A percentile compares a stretch with the other conserved stretches of the same genome.
These are phyloP conservation scores for Callithrix jacchus DNA, from an alignment of 2,113 vertebrate species.

Conservation along the genomic window DNA sequence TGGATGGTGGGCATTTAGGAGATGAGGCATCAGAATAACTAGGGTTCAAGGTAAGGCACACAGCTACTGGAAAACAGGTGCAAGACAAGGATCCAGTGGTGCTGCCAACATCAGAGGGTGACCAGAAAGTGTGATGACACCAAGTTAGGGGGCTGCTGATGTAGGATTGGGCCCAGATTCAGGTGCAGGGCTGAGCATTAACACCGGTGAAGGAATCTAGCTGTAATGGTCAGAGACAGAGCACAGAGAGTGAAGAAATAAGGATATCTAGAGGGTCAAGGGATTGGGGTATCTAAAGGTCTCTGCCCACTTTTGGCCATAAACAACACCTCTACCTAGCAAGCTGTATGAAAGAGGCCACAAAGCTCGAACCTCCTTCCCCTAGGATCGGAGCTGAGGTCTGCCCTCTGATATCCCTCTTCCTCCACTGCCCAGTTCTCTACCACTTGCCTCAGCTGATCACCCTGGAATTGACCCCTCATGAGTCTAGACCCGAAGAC, in stretches of 20 bases:
- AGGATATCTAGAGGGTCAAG: not conserved
- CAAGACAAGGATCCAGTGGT: not conserved
- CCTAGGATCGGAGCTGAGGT: not conserved
- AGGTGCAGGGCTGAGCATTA: not conserved
- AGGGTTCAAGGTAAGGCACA: not conserved
- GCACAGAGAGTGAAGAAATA: not conserved
- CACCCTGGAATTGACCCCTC: not conserved
- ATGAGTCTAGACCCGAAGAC: not conserved
- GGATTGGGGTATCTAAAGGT: no score
- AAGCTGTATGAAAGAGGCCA: not conserved
- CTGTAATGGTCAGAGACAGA: not conserved
- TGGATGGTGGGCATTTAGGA: not conserved
- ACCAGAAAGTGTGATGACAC: not conserved
- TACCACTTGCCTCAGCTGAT: not conserved
- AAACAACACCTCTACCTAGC: not conserved
- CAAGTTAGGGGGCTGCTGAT: not conserved
- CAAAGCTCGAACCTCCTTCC: not conserved
- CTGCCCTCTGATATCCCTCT: not conserved
- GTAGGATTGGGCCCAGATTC: not conserved
- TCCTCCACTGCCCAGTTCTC: not conserved
- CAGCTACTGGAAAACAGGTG: not conserved
- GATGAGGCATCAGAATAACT: not conserved
- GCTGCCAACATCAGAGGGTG: not conserved
- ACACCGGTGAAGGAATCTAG: not conserved
- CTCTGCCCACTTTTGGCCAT: not conserved